Percentiles rank a stretch among this genome's conserved stretches.
Evolutionary conservation across 2,113 vertebrate genomes (phyloP).

Genomic region (Eptesicus fuscus): DNA sequence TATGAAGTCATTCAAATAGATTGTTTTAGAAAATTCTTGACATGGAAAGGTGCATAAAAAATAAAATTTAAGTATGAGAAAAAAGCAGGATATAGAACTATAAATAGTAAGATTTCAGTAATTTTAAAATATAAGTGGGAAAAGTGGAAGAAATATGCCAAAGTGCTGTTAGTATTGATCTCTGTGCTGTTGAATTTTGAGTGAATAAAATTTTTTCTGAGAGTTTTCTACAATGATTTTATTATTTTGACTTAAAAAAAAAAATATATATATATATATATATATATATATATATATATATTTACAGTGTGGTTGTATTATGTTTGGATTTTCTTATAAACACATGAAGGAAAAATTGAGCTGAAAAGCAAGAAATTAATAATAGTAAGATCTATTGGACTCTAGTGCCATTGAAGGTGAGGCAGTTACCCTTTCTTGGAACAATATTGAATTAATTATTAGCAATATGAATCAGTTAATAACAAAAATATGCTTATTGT

Average conservation of each 20-base stretch:
- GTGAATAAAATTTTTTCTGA: neutral
- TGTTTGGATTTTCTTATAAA: neutral
- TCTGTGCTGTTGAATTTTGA: neutral
- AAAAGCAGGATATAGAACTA: constrained; percentile 11
- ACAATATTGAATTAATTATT: neutral
- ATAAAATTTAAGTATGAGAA: constrained; percentile 31
- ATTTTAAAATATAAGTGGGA: constrained; percentile 13
- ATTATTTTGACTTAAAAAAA: too few relatives aligned
- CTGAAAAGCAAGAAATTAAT: neutral
- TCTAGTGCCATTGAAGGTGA: neutral
- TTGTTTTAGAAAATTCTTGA: constrained; percentile 34
- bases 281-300: neutral
- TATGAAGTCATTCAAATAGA: constrained; percentile 14
- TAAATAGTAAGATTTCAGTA: constrained; percentile 2
- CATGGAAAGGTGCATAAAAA: neutral
- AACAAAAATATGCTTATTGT: neutral
- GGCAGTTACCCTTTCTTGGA: neutral
- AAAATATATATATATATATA: too few relatives aligned
- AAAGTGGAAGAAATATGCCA: neutral
- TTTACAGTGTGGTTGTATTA: neutral
- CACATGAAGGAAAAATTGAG: neutral
- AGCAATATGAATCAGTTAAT: neutral
- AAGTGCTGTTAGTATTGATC: neutral
- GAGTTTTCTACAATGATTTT: neutral
- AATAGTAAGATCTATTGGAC: neutral